Base-by-base conservation (phyloP, 2,888 invertebrate genomes). In the Himalopsyche tibetana region DNA sequence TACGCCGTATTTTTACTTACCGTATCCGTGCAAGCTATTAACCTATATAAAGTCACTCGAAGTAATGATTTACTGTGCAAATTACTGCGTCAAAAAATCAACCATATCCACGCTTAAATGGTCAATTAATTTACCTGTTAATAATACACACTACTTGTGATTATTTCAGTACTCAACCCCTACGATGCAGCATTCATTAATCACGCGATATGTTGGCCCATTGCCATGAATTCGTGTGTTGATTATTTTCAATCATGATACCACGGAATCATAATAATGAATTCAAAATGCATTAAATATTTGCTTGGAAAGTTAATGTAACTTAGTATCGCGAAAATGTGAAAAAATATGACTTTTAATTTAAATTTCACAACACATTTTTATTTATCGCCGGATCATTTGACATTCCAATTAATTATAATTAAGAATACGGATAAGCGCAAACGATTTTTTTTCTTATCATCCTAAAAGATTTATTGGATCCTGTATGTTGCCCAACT, bases 71-170 rank as follows among this genome's bases (percentile, higher is more conserved):
- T 11, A 74, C 28, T 3, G 9, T 36, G 74, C 36, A 74, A 74
- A 74, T 74, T 74, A 74, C 36, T 28, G 28, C 38, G 36, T 74
- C 36, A 12, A 74, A 36, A 36, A 74, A 15, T 74, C 36, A 38
- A 36, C 36, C 51, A 51, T 51, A 51, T 51, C 28, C 74, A 9
- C 38, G 5, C 38, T 38, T 74, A 74, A 74, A 38, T 74, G 36
- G 19, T 74, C 74, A 74, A 74, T 74, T 36, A 74, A 74, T 74
- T 74, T 74, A 38, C 36, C 38, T 36, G 74, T 74, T 74, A 28
- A 36, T 74, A 74, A 36, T 74, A 74, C n/a, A 28, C 63, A 28
- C 15, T 74, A 36, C 15, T 74, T 15, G 74, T 36, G 74, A 38
- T 5, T 36, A 36, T 38, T 74, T 74, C 19, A 63, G 19, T 11